Conservation (phyloP, 2,888 invertebrate genomes). For the Tipula confusa region DNA sequence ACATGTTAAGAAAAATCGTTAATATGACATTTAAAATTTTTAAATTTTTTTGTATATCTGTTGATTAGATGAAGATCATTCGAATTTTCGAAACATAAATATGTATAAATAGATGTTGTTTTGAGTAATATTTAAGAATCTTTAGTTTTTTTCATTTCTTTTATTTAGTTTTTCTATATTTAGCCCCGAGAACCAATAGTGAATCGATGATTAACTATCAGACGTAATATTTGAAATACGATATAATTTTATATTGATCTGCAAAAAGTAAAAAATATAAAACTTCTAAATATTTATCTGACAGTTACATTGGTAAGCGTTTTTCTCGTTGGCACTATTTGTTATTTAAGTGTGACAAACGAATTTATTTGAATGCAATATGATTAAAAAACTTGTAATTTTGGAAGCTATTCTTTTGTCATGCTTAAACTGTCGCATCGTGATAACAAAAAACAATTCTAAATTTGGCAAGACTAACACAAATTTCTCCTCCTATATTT, state of each 20-base stretch:
- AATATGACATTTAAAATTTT: not conserved
- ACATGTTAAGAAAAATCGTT: not conserved
- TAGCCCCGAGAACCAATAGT: not conserved
- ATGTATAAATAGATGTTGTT: constrained; percentile 9
- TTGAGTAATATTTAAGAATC: not conserved
- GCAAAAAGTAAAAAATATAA: too few species aligned
- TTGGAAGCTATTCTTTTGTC: not conserved
- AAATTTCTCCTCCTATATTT: not conserved
- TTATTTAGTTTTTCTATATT: not conserved
- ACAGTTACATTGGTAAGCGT: not conserved
- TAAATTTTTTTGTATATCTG: not conserved
- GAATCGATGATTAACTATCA: not conserved
- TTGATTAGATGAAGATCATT: not conserved
- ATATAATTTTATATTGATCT: too few species aligned
- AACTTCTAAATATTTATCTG: not conserved
- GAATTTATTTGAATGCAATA: not conserved
- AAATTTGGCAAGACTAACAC: not conserved
- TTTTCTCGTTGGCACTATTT: not conserved
- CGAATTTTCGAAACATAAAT: not conserved
- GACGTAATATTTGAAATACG: not conserved
- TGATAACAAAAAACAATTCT: not conserved
- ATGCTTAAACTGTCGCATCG: not conserved
- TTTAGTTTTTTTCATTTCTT: not conserved
- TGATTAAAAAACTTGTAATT: not conserved
- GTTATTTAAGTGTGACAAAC: not conserved